A percentile compares a stretch with the other conserved stretches of the same genome.
These are phyloP conservation scores for Tanypteryx hageni DNA, from an alignment of 2,888 invertebrate species.

Conservation along the genomic window DNA sequence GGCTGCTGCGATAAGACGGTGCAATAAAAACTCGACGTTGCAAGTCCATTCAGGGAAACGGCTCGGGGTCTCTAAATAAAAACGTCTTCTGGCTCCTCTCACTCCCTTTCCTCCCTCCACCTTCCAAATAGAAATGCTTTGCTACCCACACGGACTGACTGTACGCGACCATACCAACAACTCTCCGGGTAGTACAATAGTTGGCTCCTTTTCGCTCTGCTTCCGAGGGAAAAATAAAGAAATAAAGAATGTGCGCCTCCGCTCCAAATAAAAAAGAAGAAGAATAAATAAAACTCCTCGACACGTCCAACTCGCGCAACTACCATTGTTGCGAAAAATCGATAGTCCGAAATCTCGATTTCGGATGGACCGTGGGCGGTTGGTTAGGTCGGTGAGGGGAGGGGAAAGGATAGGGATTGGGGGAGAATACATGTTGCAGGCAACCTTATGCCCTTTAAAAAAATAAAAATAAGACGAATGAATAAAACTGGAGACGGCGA, in stretches of 20 bases:
- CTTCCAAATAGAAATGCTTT: background rate
- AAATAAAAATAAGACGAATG: too few relatives aligned
- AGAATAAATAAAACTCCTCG: background rate
- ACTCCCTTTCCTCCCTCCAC: background rate
- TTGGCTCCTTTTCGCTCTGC: slow-evolving; percentile 36
- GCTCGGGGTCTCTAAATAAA: slow-evolving; percentile 13
- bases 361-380: background rate
- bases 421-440: background rate
- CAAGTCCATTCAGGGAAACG: background rate
- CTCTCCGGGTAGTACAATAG: background rate
- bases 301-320: background rate
- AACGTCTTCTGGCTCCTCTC: background rate
- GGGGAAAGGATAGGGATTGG: background rate
- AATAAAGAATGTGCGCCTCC: background rate
- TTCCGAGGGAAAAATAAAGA: background rate
- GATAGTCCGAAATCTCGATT: background rate
- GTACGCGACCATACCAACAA: slow-evolving; percentile 20
- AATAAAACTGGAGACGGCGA: too few relatives aligned
- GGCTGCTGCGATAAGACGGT: background rate
- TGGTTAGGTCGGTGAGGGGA: background rate
- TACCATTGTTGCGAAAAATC: background rate
- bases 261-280: background rate
- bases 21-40: background rate
- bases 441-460: too few relatives aligned
- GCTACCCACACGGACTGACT: background rate